Evolutionary conservation across 2,113 vertebrate species (phyloP).

Genomic region (Hippolais icterina): DNA sequence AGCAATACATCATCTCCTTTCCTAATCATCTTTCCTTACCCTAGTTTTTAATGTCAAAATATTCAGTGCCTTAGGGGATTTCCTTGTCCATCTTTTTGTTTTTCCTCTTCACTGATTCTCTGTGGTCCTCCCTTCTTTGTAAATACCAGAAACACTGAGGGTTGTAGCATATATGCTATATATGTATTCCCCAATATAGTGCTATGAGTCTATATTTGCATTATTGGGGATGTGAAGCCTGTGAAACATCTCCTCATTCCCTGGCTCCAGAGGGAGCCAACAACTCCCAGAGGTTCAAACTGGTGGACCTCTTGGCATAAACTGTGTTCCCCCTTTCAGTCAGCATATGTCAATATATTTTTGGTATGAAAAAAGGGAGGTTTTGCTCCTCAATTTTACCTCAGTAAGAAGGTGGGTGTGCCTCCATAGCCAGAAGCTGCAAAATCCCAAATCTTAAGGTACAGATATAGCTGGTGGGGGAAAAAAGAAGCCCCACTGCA

Average conservation of each 20-base stretch:
- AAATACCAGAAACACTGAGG: neutral
- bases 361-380: neutral
- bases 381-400: neutral
- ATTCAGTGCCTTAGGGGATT: neutral
- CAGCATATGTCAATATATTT: neutral
- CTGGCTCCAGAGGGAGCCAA: no score
- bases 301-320: neutral
- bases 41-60: neutral
- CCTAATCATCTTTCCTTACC: neutral
- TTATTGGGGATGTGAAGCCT: neutral
- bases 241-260: neutral
- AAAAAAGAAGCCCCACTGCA: neutral
- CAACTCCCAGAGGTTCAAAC: no score
- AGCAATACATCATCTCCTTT: neutral
- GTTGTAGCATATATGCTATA: neutral
- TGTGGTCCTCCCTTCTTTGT: neutral
- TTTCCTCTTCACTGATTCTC: neutral
- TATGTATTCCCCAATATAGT: neutral
- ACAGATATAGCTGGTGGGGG: rapidly evolving
- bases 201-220: neutral
- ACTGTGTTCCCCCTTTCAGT: neutral
- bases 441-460: neutral
- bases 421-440: neutral
- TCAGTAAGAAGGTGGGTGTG: neutral
- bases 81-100: neutral